Evolutionary conservation across 2,888 invertebrate genomes (phyloP).

Genomic region (Perizoma affinitatum): DNA sequence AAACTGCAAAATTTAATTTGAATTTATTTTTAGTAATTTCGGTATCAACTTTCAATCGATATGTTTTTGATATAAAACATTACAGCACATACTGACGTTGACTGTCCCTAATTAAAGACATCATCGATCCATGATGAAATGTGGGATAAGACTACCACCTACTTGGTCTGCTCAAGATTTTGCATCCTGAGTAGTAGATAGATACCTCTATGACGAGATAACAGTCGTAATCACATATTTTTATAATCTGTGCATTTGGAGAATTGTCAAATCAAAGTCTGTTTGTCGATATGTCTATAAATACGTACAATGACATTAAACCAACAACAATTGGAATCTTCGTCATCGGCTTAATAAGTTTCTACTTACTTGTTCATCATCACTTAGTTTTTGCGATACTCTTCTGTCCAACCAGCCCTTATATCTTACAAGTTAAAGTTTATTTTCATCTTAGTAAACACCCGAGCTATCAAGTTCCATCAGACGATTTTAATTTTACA

Average conservation of each 20-base stretch:
- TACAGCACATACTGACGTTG: no score
- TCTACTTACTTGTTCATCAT: conserved; percentile 75
- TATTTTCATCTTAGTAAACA: conserved; percentile 2
- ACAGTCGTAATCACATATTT: no score
- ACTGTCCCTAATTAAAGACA: no score
- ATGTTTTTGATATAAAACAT: no score
- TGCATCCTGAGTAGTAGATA: no score
- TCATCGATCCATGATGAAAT: no score
- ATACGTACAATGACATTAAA: conserved; percentile 53
- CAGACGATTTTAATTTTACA: conserved; percentile 34
- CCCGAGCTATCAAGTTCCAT: conserved; percentile 12
- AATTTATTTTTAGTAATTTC: no score
- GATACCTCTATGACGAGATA: no score
- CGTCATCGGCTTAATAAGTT: conserved; percentile 74
- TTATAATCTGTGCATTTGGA: conserved; percentile 2
- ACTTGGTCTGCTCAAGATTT: no score
- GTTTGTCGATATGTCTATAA: conserved; percentile 41
- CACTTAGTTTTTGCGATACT: conserved; percentile 58
- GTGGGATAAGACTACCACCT: no score
- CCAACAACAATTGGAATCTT: conserved; percentile 69
- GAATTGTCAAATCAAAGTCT: conserved; percentile 20
- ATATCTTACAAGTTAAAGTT: conserved; percentile 28
- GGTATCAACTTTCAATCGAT: no score
- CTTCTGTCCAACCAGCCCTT: conserved; percentile 14
- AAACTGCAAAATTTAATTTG: no score